Evolutionary conservation across 2,888 invertebrate species (phyloP), one percentile per base, ranked within the genome.

Genomic region (Temnothorax unifasciatus): DNA sequence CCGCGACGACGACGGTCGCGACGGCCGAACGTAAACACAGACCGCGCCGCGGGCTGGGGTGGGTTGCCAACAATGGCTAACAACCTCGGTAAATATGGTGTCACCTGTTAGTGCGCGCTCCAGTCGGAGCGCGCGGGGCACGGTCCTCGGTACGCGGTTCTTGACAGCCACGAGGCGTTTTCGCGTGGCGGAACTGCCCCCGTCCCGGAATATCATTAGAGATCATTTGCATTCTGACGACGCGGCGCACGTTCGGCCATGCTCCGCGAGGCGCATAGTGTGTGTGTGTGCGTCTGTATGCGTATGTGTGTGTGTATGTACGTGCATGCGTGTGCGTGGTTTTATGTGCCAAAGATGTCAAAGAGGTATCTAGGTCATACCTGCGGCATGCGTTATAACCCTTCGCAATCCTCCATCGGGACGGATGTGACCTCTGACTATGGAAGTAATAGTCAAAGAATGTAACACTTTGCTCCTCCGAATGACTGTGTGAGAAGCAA

Each of bases 51-150:
- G 29, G 66, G 29, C 11, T 18, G 47, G 15, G 2, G 66, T 68
- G 47, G 29, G 47, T 18, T 76, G 66, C 34, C 13, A 73, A 81
- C 74, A 71, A 79, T 79, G 79, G 79, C 79, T 8, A 59, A 21
- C 79, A 47, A 25, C 47, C 21, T 13, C 59, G 34, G 57, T 59
- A 38, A 79, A 73, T 47, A 81, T 73, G 79, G 79, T 81, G 73
- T 73, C 79, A 81, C 59, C 73, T 79, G 79, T 77, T 61, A 75
- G 64, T 29, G 15, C n/a, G 8, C 15, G 15, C 8, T 21, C 3
- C 25, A 41, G 21, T 34, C 34, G 34, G 11, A n/a, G n/a, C 29
- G 66, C 59, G 4, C 13, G 18, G 6, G 34, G 6, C 34, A 34
- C 34, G 34, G 34, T 34, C 6, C 34, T 34, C 34, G 5, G 34